Percentiles rank a stretch among this genome's conserved stretches.
These are phyloP conservation scores for Anser cygnoides DNA, from an alignment of 2,113 vertebrate species.

Conservation along the genomic window DNA sequence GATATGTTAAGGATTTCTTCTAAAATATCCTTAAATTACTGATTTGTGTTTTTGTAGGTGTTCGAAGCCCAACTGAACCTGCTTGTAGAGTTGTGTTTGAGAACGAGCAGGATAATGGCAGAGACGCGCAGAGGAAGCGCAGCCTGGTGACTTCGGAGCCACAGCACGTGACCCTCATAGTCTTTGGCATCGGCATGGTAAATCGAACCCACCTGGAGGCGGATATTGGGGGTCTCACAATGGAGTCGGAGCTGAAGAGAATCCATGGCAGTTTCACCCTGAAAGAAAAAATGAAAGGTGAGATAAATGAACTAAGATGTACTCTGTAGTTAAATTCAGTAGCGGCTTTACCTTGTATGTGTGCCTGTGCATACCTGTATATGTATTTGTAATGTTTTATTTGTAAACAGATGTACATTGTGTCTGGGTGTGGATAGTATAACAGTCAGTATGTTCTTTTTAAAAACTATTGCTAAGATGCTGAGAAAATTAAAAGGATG, in stretches of 20 bases:
- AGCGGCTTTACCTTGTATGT: rapidly evolving
- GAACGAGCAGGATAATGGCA: constrained; percentile 87
- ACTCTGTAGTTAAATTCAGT: rapidly evolving
- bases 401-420: rapidly evolving
- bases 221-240: constrained; percentile 95
- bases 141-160: constrained; percentile 90
- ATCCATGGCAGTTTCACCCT: constrained; percentile 98
- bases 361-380: neutral
- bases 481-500: neutral
- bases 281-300: constrained; percentile 99
- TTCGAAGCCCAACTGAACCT: constrained; percentile 86
- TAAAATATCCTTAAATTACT: neutral
- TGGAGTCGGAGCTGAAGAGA: constrained; percentile 97
- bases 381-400: neutral
- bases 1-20: neutral
- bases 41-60: constrained; percentile 56
- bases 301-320: rapidly evolving
- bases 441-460: neutral
- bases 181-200: constrained; percentile 98
- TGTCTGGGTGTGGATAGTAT: too few species aligned
- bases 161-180: constrained; percentile 93
- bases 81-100: constrained; percentile 91
- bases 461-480: neutral
- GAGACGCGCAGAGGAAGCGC: constrained; percentile 82
- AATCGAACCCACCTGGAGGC: constrained; percentile 97